Base-by-base conservation (phyloP, 2,113 vertebrate genomes). In the Octodon degus region DNA sequence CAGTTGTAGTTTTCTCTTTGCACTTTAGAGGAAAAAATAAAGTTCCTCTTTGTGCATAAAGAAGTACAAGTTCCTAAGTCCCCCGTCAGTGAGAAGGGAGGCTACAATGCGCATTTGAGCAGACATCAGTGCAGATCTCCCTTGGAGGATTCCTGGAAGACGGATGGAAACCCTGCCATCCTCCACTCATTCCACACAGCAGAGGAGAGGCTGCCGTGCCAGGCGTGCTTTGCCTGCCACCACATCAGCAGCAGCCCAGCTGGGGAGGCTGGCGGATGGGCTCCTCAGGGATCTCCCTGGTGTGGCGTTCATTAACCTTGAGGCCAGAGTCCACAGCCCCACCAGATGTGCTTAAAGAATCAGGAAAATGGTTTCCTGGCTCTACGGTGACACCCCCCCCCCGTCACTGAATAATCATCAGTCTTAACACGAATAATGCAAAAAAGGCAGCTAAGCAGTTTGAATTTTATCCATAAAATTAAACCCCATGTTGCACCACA, bases 381-480 rank as follows among this genome's bases (percentile, higher is more conserved):
- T 84, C 89, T 79, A 9, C 16, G 55, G 76, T 12, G 47, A 81
- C 24, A n/a, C 19, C 53, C 47, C 83, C 43, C 43, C 77, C 60
- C 24, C 25, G 40, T 82, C 88, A 72, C 77, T 82, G 89, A 90
- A 72, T 32, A 70, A 92, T 96, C 83, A 2, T 97, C 74, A 96
- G 92, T 97, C 95, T 94, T 96, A 80, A 86, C 94, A 97, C 5
- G 25, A 96, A 89, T 68, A 83, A 93, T 50, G 76, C 32, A 95
- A 89, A 89, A 70, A 50, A 81, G 86, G 74, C 88, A 94, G 89
- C 90, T 95, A 72, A 94, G 93, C 97, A 90, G 86, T 97, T 98
- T 97, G 93, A 94, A 91, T 97, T 97, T 96, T 80, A 95, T 97
- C 90, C 90, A 95, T 96, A 97, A 98, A 98, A 97, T 96, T 91